Base-by-base conservation (phyloP, 2,113 vertebrate genomes). In the Hucho hucho region DNA sequence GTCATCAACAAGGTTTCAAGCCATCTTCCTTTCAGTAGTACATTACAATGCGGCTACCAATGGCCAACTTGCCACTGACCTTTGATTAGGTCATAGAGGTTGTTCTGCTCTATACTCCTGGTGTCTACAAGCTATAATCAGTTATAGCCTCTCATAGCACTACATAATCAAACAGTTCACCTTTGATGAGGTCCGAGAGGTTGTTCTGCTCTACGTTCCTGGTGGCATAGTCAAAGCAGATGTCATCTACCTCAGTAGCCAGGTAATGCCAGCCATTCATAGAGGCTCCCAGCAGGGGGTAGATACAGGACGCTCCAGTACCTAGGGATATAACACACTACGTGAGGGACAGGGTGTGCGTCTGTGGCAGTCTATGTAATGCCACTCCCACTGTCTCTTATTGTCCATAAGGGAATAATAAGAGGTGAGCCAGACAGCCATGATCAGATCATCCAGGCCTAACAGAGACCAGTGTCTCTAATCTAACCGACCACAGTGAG, bases 211-310 rank as follows among this genome's bases (percentile, higher is more conserved):
- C 96, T 86, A 99, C 97, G 4, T 99, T 99, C 91, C 95, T 98
- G 78, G 94, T 98, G n/a, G 98, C 97, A 4, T 97, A 98, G 91
- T 96, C 95, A 83, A 96, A 99, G 86, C 98, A 99, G 91, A 99
- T 97, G 87, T 99, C 96, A 76, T 99, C 97, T 75, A 99, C 97
- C 91, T 99, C 97, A 22, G 97, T 99, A 73, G 97, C 98, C 37
- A 99, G 95, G 81, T 99, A 99, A 91, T 95, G 96, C 98, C 98
- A 99, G 86, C 97, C 95, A 64, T 99, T 99, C 93, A 99, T 93
- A 5, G 97, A 97, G 78, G 97, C 96, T 84, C 98, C 97, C 64
- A 99, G 93, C 79, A 99, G 92, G 12, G 97, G 98, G 82, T 99
- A 99, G 82, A 99, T 99, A 81, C 97, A 99, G 61, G 97, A 99